A percentile compares a stretch with the other conserved stretches of the same genome.
These are phyloP conservation scores for Gadopsis bispinosus DNA, from an alignment of 2,797 vertebrate genomes.

Conservation along the genomic window DNA sequence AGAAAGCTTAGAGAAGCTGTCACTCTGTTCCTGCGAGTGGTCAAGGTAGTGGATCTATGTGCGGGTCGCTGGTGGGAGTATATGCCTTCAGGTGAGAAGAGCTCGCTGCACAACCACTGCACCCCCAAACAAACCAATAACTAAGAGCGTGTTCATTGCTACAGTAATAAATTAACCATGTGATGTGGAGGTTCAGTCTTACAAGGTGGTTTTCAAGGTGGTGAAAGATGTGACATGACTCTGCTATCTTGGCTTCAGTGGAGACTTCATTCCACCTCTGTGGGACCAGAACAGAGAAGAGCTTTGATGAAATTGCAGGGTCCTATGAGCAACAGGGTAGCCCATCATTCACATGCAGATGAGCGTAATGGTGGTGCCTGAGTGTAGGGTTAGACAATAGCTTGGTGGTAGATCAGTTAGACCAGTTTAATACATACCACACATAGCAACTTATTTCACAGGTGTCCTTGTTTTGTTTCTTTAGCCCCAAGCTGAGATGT, in stretches of 20 bases:
- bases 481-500: background rate
- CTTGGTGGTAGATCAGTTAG: background rate
- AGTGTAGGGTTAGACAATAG: background rate
- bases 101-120: background rate
- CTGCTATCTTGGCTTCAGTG: background rate
- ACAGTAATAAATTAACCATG: background rate
- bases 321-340: background rate
- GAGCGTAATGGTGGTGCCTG: background rate
- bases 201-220: background rate
- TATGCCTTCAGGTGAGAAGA: constrained; percentile 94
- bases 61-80: constrained; percentile 99
- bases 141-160: background rate
- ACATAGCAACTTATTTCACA: background rate
- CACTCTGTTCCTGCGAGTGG: constrained; percentile 94
- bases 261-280: background rate
- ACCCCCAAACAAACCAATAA: no score
- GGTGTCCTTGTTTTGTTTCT: background rate
- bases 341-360: background rate
- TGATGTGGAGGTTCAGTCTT: background rate
- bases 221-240: background rate
- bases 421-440: background rate
- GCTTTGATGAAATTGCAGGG: background rate
- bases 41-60: constrained; percentile 97
- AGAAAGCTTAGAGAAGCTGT: constrained; percentile 96
- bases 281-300: background rate